Base-by-base conservation (phyloP, 37 sponge, comb jelly and placozoan genomes). In the Ephydatia muelleri region DNA sequence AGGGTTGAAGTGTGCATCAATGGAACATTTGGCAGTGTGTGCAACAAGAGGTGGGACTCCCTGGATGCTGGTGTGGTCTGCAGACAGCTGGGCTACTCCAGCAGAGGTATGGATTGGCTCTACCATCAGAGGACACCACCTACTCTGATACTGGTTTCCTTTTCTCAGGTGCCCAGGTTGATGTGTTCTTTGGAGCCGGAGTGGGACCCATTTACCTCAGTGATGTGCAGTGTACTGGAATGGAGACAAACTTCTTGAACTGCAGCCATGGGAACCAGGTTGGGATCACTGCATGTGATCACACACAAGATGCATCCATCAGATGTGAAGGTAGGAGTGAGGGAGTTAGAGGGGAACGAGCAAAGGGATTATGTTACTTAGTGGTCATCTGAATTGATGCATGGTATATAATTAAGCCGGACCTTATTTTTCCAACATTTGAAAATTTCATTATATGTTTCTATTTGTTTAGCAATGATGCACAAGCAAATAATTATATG, bases 261-360 rank as follows among this genome's bases (percentile, higher is more conserved):
- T 86, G 87, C 67, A 31, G 31, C 16, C 38, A 73, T 37, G 73
- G 75, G 73, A 28, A 8, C 0, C n/a, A 71, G 30, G 31, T 65
- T 9, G 8, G 22, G 29, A 47, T 48, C n/a, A 40, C 65, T 69
- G 80, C 66, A 75, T 86, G 87, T 74, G 75, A 86, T 1, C 81
- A 80, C 74, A 28, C 81, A 23, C 77, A 80, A 67, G 87, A 86
- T 80, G 87, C 75, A 27, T 81, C 75, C 25, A 81, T 86, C 16
- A 37, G 48, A 23, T 86, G 87, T 80, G 81, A 67, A 66, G 67
- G 87, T 86, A 74, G 0, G 19, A 21, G 57, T 1, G 16, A 8
- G 47, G 47, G 4, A 11, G 4, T 43, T 11, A 43, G 4, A 43
- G 8, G 47, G 47, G 47, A 8, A 43, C 6, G 47, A n/a, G n/a